A percentile compares a stretch with the other conserved stretches of the same genome.
phyloP scores from a whole-genome alignment of 2,888 invertebrate species.

The Amiota minor region DNA sequence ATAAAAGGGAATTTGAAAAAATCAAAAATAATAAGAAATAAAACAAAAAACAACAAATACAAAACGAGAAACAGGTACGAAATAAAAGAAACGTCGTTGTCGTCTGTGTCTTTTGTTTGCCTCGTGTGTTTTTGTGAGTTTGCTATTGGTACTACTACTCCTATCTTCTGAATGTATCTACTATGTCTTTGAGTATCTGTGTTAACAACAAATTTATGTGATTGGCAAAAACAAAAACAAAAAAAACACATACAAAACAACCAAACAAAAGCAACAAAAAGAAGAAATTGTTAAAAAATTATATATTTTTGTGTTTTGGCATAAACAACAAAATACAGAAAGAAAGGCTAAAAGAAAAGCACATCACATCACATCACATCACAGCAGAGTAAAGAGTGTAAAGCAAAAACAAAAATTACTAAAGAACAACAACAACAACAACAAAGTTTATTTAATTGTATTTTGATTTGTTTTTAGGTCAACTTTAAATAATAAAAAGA shows the following conservation, averaged over 20 bases:
- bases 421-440: constrained; percentile 39
- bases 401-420: constrained; percentile 34
- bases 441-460: constrained; percentile 13
- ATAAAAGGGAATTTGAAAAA: not conserved
- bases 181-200: constrained; percentile 48
- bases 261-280: constrained; percentile 14
- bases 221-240: constrained; percentile 63
- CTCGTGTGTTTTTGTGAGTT: constrained; percentile 14
- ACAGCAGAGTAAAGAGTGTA: constrained; percentile 43
- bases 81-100: constrained; percentile 6
- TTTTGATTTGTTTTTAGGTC: constrained; percentile 12
- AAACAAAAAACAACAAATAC: not conserved
- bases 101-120: constrained; percentile 27
- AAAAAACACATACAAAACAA: constrained; percentile 52
- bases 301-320: constrained; percentile 1
- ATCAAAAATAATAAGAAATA: not conserved
- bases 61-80: not conserved
- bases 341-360: not conserved
- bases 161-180: not conserved
- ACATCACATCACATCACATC: not conserved
- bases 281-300: not conserved
- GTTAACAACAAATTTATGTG: constrained; percentile 64
- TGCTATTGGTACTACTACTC: no score
- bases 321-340: not conserved
- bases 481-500: constrained; percentile 33